A percentile compares a stretch with the other conserved stretches of the same genome.
These are phyloP conservation scores for Boleophthalmus pectinirostris DNA, from an alignment of 2,113 vertebrate species.

Conservation along the genomic window DNA sequence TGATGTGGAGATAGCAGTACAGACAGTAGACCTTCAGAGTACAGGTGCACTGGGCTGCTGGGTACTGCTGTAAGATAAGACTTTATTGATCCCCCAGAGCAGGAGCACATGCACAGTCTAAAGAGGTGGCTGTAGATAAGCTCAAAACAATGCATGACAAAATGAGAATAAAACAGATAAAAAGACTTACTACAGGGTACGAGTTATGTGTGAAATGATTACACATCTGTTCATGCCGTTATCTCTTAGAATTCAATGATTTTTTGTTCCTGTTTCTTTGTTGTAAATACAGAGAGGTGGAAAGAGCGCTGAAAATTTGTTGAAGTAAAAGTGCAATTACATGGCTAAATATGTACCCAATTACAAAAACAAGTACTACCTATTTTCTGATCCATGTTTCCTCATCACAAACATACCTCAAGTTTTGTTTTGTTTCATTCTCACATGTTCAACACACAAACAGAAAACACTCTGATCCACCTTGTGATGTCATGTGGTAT, in stretches of 20 bases:
- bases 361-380: too few relatives aligned
- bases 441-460: too few relatives aligned
- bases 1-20: neutral
- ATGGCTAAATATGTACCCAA: too few relatives aligned
- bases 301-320: too few relatives aligned
- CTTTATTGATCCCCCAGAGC: conserved; percentile 38
- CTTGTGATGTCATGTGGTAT: too few relatives aligned
- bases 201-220: neutral
- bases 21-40: conserved; percentile 2
- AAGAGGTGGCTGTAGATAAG: conserved; percentile 30
- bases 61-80: conserved; percentile 38
- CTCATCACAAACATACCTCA: too few relatives aligned
- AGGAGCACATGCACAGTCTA: conserved; percentile 11
- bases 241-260: neutral
- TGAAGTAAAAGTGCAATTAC: too few relatives aligned
- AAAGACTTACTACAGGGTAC: neutral
- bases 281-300: neutral
- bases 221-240: neutral
- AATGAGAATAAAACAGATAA: conserved; percentile 14
- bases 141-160: neutral
- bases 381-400: too few relatives aligned
- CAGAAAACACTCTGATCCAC: neutral
- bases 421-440: too few relatives aligned
- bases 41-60: conserved; percentile 17
- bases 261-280: neutral